Evolutionary conservation across 2,888 invertebrate species (phyloP), one percentile per base, ranked within the genome.

Genomic region (Brenthis daphne): DNA sequence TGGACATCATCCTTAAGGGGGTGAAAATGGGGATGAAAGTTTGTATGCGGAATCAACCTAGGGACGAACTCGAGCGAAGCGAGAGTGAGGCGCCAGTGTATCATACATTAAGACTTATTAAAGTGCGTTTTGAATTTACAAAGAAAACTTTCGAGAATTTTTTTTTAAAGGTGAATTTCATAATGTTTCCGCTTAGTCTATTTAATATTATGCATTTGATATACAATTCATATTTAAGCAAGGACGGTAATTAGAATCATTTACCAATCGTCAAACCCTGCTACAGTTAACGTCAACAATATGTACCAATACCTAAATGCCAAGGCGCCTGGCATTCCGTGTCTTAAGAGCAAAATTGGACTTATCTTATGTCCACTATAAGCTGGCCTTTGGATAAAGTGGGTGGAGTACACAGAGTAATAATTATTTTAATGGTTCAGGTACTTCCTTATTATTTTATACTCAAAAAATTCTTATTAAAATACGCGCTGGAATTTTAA

Each of bases 291-390:
- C 67, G 70, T 73, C 73, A 71, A 76, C 72, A 74, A 74, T 74
- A 74, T 81, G 80, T 79, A 81, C 80, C 77, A 81, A 82, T 82
- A 81, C 73, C 74, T 29, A 70, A 89, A 89, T 88, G 90, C 83
- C 89, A 89, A 89, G 89, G 90, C 75, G 82, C 78, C 79, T 77
- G 75, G 77, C 79, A 83, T 84, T 83, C 81, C 79, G 78, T 76
- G 74, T 74, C 77, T 78, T 29, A 54, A 75, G 76, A 77, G 81
- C 79, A 70, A 71, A 76, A 65, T 72, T 70, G 63, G 68, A 68
- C 68, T 66, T 72, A 72, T 72, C 64, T 48, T 33, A 20, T 57
- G 63, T 68, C 72, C 57, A 72, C 56, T 64, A 57, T 66, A 72
- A 48, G 24, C 24, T 64, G 72, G 66, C 70, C 72, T 72, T 70